Base-by-base conservation (phyloP, 2,113 vertebrate species). In the Leucopsar rothschildi region DNA sequence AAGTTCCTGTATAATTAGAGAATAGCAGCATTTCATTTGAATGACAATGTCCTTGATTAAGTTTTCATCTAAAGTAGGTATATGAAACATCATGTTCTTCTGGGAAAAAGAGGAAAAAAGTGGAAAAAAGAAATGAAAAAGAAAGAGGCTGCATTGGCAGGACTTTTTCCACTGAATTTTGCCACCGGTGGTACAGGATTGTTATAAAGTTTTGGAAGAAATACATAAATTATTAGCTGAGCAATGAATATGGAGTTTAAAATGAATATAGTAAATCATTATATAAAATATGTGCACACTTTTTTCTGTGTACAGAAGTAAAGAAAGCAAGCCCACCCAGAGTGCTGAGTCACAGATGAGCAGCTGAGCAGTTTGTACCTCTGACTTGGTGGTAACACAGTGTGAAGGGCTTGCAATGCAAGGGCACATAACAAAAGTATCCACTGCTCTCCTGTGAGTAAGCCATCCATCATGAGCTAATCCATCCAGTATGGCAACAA, bases 381-480 rank as follows among this genome's bases (percentile, higher is more conserved):
- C 71, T 82, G 71, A 88, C 28, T 60, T 73, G 47, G 71, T 37
- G 50, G 8, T n/a, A 64, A 86, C 52, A 31, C 40, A 45, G 45
- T 79, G 20, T 56, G 75, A 89, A 81, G 80, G 49, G 45, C 75
- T 44, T 63, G 25, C 45, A 80, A 79, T 29, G 29, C 45, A 89
- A 91, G 87, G 45, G 16, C 82, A 53, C 3, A 5, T 45, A 75
- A 47, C 78, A 92, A 77, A n/a, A 42, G 37, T 14, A 64, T 27
- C 81, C 44, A 47, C 52, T 77, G 61, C 87, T 53, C 39, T 47
- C 44, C 70, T 39, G 5, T 12, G 47, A 60, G 60, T 45, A 82
- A 97, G 49, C 53, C 60, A 93, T 86, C 65, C 83, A 89, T 95
- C 64, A 93, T 2, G 12, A 95, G 77, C 82, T 66, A 92, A 91